phyloP scores from a whole-genome alignment of 2,113 vertebrate species.

The Seriola aureovittata region DNA sequence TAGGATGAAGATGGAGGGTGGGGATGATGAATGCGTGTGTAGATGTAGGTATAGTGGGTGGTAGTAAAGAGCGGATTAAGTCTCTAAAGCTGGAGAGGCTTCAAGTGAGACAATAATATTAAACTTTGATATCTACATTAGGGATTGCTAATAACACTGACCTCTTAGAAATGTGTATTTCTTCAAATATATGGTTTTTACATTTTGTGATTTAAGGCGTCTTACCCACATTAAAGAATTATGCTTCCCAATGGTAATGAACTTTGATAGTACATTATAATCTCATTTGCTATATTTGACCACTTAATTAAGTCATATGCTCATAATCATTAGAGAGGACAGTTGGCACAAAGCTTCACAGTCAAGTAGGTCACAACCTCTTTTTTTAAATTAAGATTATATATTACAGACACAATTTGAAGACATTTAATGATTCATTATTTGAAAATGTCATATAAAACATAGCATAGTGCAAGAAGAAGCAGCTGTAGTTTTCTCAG shows the following conservation, averaged over 20 bases:
- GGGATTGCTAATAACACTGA: slow-evolving; percentile 38
- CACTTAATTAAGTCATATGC: slow-evolving; percentile 33
- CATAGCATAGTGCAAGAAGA: background rate
- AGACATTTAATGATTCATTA: background rate
- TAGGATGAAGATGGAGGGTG: background rate
- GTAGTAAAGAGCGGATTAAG: slow-evolving; percentile 36
- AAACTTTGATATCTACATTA: slow-evolving; percentile 34
- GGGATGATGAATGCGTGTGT: slow-evolving; percentile 17
- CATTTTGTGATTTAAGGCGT: slow-evolving; percentile 35
- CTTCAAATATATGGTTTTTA: slow-evolving; percentile 45
- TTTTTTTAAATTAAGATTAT: background rate
- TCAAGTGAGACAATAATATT: slow-evolving; percentile 38
- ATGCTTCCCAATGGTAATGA: slow-evolving; percentile 39
- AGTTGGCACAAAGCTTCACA: slow-evolving; percentile 21
- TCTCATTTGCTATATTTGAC: slow-evolving; percentile 48
- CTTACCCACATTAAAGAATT: slow-evolving; percentile 44
- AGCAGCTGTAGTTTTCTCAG: background rate
- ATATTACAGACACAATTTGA: background rate
- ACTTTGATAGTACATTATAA: slow-evolving; percentile 44
- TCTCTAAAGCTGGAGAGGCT: slow-evolving; percentile 18
- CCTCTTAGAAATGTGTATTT: slow-evolving; percentile 19
- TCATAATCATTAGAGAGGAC: slow-evolving; percentile 27
- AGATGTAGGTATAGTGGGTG: background rate
- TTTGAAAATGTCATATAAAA: background rate
- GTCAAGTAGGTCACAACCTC: slow-evolving; percentile 10